Evolutionary conservation across 2,113 vertebrate species (phyloP), one percentile per base, ranked within the genome.

Genomic region (Donacobius atricapilla): DNA sequence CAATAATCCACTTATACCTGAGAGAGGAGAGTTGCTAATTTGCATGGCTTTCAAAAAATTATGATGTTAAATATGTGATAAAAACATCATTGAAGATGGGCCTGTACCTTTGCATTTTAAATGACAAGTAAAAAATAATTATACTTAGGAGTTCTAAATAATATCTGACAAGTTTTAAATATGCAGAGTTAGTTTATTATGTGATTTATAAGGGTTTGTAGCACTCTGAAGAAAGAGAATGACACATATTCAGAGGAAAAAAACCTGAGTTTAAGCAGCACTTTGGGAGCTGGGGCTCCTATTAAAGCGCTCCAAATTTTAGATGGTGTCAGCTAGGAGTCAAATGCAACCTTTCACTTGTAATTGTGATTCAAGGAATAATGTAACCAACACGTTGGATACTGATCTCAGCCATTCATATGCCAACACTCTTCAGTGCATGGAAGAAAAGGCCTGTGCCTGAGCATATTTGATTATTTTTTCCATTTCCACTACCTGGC

Each of bases 101-200:
- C 57, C 18, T 83, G 19, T 90, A 83, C 87, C 23, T 87, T 30
- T 71, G 42, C 72, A 33, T 91, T 97, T 88, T 61, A 94, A 75
- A 93, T 73, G 5, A 39, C 24, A 35, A 48, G 57, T 71, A 94
- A 94, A 81, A 94, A 93, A 66, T 77, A 91, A 81, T 94, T 95
- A 58, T 42, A 60, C 42, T 78, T 14, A 94, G 60, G 17, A 56
- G 65, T 28, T 18, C 11, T 91, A 61, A 89, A 91, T 94, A 93
- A 89, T 61, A 90, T 33, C 61, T 20, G 57, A 40, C 51, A 76
- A 44, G 33, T 45, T 45, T 64, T 80, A 87, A 93, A 94, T 83
- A 61, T n/a, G 8, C 23, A 1, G 21, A 90, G 47, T 87, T 16
- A 51, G 12, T 40, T 92, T 31, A 48, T 64, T 60, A 25, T 21